Evolutionary conservation across 2,888 invertebrate genomes (phyloP), one percentile per base, ranked within the genome.

Genomic region (Zhuqinia jingwanae): DNA sequence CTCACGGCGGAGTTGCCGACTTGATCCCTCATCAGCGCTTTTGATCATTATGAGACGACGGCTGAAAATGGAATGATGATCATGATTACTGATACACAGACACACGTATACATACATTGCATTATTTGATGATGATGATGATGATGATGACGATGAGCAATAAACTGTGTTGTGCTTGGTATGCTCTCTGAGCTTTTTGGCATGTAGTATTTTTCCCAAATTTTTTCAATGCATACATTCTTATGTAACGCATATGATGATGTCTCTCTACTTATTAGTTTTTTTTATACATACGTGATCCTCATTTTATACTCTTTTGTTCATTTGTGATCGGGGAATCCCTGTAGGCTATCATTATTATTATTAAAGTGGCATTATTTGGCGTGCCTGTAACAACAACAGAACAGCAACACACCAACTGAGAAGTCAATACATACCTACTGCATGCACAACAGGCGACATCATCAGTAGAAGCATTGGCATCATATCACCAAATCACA

Each of bases 61-160:
- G 30, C 45, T 27, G 27, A 50, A 17, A 45, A 3, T 13, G 60
- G 58, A 15, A 60, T 42, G 42, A 53, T 27, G 68, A 85, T 89
- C 88, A 80, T 89, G 90, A 89, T 89, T 88, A 88, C 81, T 81
- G 80, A 78, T 78, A 78, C 58, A n/a, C n/a, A n/a, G n/a, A 50
- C 20, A n/a, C 10, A 65, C 36, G n/a, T n/a, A n/a, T n/a, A 17
- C 73, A 47, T 70, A 73, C 81, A 73, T 85, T 89, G n/a, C n/a
- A n/a, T n/a, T n/a, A n/a, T n/a, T n/a, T n/a, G n/a, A n/a, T n/a
- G n/a, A n/a, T n/a, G n/a, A n/a, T n/a, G n/a, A n/a, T n/a, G n/a
- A n/a, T n/a, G n/a, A n/a, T n/a, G n/a, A n/a, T n/a, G 89, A 89
- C 88, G 89, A 90, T 88, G 89, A 90, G 89, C 87, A 89, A 89